Percentiles rank a stretch among this genome's conserved stretches.
phyloP scores from a whole-genome alignment of 92 coral and sea anemone genomes.

The Anthopleura xanthogrammica region DNA sequence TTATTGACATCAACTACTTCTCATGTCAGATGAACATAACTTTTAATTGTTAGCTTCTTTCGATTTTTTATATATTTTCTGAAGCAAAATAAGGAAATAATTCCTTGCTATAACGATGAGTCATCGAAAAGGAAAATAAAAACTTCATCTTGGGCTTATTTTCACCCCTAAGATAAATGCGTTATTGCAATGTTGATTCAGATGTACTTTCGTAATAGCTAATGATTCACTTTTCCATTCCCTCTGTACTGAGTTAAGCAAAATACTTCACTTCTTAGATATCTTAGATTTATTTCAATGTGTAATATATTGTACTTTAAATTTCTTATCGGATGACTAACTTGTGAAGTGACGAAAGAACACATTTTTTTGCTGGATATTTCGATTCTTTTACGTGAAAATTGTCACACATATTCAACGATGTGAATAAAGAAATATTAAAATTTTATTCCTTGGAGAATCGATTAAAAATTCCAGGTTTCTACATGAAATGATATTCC shows the following conservation, averaged over 20 bases:
- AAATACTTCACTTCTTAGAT: neutral
- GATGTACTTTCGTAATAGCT: conserved; percentile 2
- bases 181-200: neutral
- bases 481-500: neutral
- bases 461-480: neutral
- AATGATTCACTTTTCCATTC: neutral
- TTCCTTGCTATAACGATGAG: neutral
- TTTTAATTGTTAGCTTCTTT: neutral
- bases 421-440: neutral
- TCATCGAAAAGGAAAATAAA: neutral
- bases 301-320: neutral
- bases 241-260: neutral
- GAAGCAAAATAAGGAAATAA: neutral
- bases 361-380: neutral
- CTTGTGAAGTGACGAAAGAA: neutral
- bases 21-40: neutral
- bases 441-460: neutral
- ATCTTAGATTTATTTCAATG: neutral
- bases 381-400: neutral
- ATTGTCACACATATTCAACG: neutral
- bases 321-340: neutral
- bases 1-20: neutral
- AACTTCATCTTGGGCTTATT: neutral
- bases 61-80: neutral
- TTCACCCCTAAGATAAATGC: too few species aligned